Evolutionary conservation across 1,140 invertebrate genomes (phyloP).

Genomic region (Ips typographus): DNA sequence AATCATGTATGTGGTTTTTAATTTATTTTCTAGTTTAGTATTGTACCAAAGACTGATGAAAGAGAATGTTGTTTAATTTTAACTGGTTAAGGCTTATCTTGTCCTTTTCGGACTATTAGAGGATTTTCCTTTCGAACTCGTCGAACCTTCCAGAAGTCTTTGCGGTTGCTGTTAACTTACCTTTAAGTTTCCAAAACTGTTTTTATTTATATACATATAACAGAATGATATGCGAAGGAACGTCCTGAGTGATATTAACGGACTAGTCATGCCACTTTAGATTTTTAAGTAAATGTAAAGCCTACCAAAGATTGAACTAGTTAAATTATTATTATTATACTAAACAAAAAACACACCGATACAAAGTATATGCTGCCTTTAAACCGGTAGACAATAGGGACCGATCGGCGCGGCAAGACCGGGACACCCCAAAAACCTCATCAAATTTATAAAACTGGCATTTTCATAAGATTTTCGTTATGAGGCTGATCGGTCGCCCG

Average conservation of each 20-base stretch:
- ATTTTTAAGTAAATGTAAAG: constrained; percentile 45
- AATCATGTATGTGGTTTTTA: constrained; percentile 35
- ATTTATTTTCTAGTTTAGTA: constrained; percentile 42
- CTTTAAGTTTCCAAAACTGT: no score
- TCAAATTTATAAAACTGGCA: constrained; percentile 22
- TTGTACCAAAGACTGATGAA: constrained; percentile 49
- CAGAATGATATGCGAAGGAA: constrained; percentile 7
- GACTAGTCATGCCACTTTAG: constrained; percentile 49
- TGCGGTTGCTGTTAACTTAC: no score
- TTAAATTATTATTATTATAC: constrained; percentile 43
- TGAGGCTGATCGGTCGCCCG: not conserved
- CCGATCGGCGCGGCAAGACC: no score
- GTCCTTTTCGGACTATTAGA: no score
- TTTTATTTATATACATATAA: no score
- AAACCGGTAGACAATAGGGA: constrained; percentile 41
- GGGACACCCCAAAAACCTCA: not conserved
- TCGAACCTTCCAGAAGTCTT: no score
- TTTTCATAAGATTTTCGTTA: constrained; percentile 5
- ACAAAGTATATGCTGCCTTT: constrained; percentile 42
- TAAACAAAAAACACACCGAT: constrained; percentile 36
- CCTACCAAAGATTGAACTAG: constrained; percentile 52
- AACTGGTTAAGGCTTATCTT: no score
- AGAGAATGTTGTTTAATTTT: constrained; percentile 40
- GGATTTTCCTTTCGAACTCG: no score
- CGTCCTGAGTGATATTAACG: constrained; percentile 49